Base-by-base conservation (phyloP, 2,797 vertebrate genomes). In the Sarcoramphus papa region DNA sequence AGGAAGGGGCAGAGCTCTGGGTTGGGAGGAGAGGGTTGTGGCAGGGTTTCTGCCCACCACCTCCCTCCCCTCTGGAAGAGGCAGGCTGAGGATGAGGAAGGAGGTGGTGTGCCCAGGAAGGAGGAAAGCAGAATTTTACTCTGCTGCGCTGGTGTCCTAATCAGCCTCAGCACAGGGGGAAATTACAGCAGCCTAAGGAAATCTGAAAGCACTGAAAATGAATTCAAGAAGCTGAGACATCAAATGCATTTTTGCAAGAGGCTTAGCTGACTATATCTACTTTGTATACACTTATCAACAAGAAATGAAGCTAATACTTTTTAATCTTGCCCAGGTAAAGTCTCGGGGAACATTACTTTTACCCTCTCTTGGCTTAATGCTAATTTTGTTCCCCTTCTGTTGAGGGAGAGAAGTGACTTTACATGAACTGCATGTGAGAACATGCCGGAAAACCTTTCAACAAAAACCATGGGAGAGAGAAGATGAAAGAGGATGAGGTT, bases 401-500 rank as follows among this genome's bases (percentile, higher is more conserved):
- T 48, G 37, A 69, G 63, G 17, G 15, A 82, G 9, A 80, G 30
- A 77, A 90, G 17, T 45, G n/a, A 56, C 45, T 92, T 84, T 20
- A 84, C 10, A 53, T 43, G 27, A 90, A 69, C 50, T 85, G 54
- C 69, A 69, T 33, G 20, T 53, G 53, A 88, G 77, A 93, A 88
- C 3, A 18, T 30, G 22, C 14, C 85, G 25, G 43, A 91, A 92
- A 86, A 78, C 24, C 24, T 88, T 93, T 74, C 25, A 81, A 60
- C 40, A 72, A 57, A 75, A 85, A n/a, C 3, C 15, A 27, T 9
- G 2, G 12, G 25, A 85, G 47, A 77, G 15, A 67, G 14, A 77
- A 83, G 74, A 92, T 40, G 16, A 84, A 95, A 81, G 64, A 87
- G 24, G 17, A 69, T 81, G 57, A 94, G 56, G 54, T 94, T 89